Conservation (phyloP, 2,888 invertebrate species). For the Rotaria macrura region DNA sequence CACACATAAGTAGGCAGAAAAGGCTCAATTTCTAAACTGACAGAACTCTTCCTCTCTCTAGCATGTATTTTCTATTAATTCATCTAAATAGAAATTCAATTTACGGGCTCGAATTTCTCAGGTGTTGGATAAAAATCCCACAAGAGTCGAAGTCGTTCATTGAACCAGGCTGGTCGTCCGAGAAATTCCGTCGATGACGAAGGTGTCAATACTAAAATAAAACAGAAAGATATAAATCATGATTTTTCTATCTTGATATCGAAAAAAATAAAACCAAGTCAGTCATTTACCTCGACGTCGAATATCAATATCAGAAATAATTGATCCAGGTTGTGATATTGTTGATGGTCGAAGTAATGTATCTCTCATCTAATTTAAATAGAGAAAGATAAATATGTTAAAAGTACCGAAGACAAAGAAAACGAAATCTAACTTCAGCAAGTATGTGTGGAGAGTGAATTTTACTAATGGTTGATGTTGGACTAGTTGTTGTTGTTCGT, state of each 20-base stretch:
- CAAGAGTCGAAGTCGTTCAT: conserved; percentile 22
- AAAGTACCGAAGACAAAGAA: not conserved
- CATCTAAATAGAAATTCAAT: too few relatives aligned
- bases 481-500: not conserved
- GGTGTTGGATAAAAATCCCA: conserved; percentile 34
- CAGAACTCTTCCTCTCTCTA: too few relatives aligned
- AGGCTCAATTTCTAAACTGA: too few relatives aligned
- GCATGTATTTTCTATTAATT: too few relatives aligned
- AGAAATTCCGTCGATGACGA: not conserved
- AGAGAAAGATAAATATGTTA: not conserved
- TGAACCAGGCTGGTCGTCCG: conserved; percentile 21
- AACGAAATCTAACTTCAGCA: not conserved
- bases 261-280: too few relatives aligned
- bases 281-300: not conserved
- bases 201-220: not conserved
- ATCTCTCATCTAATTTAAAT: not conserved
- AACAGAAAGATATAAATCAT: not conserved
- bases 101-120: conserved; percentile 29
- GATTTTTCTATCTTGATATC: too few relatives aligned
- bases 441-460: not conserved
- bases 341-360: not conserved
- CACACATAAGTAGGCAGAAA: too few relatives aligned
- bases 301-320: not conserved
- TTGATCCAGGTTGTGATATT: not conserved
- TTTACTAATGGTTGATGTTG: not conserved